Conservation (phyloP, 2,113 vertebrate species). For the Vicugna pacos region DNA sequence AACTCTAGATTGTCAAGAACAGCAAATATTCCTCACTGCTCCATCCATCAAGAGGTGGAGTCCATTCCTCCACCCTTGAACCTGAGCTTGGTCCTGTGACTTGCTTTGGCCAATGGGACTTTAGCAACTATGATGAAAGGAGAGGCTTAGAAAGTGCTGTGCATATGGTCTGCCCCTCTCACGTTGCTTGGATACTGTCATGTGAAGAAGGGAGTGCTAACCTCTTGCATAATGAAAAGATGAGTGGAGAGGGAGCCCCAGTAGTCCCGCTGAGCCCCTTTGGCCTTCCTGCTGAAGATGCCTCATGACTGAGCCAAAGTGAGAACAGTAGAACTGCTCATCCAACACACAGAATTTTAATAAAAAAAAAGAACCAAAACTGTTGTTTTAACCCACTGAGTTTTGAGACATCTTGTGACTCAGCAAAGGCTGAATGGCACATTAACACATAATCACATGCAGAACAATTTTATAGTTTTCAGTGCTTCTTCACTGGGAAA, state of each 20-base stretch:
- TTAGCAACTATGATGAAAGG: neutral
- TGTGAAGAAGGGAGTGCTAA: neutral
- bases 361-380: neutral
- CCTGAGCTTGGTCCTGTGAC: neutral
- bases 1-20: neutral
- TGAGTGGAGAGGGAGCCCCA: neutral
- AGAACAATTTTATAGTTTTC: neutral
- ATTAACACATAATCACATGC: neutral
- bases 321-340: neutral
- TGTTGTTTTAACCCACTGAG: neutral
- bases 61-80: neutral
- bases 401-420: neutral
- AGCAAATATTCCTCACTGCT: neutral
- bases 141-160: neutral
- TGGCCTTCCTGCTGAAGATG: neutral
- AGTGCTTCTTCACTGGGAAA: neutral
- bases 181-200: neutral
- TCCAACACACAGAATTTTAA: neutral
- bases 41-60: neutral
- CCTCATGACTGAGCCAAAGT: neutral
- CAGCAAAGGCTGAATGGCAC: neutral
- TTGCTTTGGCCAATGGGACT: neutral
- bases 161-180: neutral
- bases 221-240: neutral
- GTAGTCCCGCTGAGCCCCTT: too few relatives aligned